A percentile compares a stretch with the other conserved stretches of the same genome.
These are phyloP conservation scores for Stigmatopora nigra DNA, from an alignment of 2,113 vertebrate species.

Conservation along the genomic window DNA sequence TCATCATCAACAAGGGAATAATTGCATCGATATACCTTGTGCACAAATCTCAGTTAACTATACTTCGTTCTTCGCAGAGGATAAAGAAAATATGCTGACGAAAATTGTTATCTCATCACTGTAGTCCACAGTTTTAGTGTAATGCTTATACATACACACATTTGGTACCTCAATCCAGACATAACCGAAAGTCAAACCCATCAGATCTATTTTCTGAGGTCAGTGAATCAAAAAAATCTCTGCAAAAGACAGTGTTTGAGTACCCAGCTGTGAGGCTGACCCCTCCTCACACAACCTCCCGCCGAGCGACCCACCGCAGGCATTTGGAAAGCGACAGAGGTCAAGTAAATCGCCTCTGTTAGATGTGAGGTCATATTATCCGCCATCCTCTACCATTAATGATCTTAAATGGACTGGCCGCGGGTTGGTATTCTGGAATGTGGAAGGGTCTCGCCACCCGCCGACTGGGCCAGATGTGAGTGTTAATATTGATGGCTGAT, in stretches of 20 bases:
- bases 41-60: too few relatives aligned
- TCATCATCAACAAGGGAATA: too few relatives aligned
- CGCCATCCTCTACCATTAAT: conserved; percentile 46
- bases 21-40: too few relatives aligned
- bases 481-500: conserved; percentile 3
- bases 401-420: conserved; percentile 24
- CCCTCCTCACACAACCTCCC: conserved; percentile 29
- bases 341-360: conserved; percentile 28
- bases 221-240: neutral
- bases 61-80: too few relatives aligned
- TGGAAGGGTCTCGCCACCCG: conserved; percentile 20
- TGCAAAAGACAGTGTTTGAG: conserved; percentile 30
- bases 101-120: neutral
- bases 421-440: conserved; percentile 11
- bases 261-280: conserved; percentile 40
- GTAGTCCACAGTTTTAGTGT: neutral
- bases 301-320: conserved; percentile 28
- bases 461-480: conserved; percentile 14
- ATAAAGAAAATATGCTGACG: too few relatives aligned
- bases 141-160: conserved; percentile 12
- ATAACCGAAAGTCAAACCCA: conserved; percentile 1
- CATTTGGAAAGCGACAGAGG: conserved; percentile 46
- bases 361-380: conserved; percentile 37
- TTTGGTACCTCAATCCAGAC: conserved; percentile 4
- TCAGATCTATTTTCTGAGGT: conserved; percentile 4